phyloP scores from a whole-genome alignment of 2,888 invertebrate species.

The Hartigia nigra region DNA sequence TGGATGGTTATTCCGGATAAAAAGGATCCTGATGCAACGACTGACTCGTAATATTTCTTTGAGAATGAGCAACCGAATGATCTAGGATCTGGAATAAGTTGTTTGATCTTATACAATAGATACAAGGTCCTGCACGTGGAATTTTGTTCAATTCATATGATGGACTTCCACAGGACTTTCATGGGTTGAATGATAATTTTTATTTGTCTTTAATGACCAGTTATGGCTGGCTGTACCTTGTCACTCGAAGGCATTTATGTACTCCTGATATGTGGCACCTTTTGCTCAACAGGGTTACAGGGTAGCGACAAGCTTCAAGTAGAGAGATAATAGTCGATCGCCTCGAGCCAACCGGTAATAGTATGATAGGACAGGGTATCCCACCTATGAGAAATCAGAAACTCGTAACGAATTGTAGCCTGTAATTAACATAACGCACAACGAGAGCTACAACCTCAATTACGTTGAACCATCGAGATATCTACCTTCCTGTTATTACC shows the following conservation, averaged over 20 bases:
- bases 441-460: constrained; percentile 3
- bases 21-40: not conserved
- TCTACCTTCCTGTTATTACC: constrained; percentile 31
- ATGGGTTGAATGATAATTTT: constrained; percentile 24
- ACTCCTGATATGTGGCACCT: not conserved
- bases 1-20: not conserved
- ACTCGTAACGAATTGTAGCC: constrained; percentile 41
- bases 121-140: not conserved
- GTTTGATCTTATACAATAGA: not conserved
- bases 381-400: constrained; percentile 33
- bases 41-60: not conserved
- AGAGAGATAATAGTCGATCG: constrained; percentile 12
- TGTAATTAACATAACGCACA: constrained; percentile 30
- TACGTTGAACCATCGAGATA: constrained; percentile 4
- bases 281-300: not conserved
- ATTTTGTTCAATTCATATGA: not conserved
- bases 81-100: not conserved
- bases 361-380: constrained; percentile 14
- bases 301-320: not conserved
- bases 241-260: constrained; percentile 28
- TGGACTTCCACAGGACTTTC: not conserved
- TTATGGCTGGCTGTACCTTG: constrained; percentile 30
- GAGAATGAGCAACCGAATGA: not conserved
- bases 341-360: constrained; percentile 11
- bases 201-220: constrained; percentile 41